These are phyloP conservation scores for Plestiodon gilberti DNA, from an alignment of 2,113 vertebrate species.

Conservation along the genomic window DNA sequence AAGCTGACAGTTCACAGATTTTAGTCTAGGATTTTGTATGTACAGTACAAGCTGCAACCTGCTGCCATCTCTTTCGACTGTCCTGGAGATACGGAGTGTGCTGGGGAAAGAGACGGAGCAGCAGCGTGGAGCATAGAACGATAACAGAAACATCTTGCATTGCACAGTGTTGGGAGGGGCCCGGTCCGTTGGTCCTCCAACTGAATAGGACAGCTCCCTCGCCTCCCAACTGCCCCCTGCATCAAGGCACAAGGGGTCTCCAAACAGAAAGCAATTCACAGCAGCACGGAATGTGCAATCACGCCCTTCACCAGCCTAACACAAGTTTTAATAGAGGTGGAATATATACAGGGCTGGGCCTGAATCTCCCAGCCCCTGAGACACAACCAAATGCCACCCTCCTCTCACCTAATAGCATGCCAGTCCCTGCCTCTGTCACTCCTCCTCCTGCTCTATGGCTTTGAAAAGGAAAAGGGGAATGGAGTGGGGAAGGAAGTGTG, in stretches of 20 bases:
- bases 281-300: background rate
- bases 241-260: fast-evolving
- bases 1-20: constrained; percentile 60
- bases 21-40: constrained; percentile 33
- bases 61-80: constrained; percentile 29
- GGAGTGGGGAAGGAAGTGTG: no score
- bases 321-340: background rate
- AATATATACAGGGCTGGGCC: no score
- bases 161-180: background rate
- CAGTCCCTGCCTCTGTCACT: no score
- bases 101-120: background rate
- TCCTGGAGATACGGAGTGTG: background rate
- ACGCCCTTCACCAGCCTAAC: background rate
- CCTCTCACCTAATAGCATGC: no score
- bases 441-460: no score
- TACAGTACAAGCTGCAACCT: constrained; percentile 47
- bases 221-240: background rate
- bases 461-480: no score
- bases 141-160: background rate
- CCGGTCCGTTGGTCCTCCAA: constrained; percentile 38
- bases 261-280: fast-evolving
- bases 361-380: no score
- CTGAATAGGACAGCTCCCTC: constrained; percentile 2
- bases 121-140: fast-evolving
- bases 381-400: no score